A percentile compares a stretch with the other conserved stretches of the same genome.
Evolutionary conservation across 1,140 invertebrate species (phyloP).

Genomic region (Heterodera carotae): DNA sequence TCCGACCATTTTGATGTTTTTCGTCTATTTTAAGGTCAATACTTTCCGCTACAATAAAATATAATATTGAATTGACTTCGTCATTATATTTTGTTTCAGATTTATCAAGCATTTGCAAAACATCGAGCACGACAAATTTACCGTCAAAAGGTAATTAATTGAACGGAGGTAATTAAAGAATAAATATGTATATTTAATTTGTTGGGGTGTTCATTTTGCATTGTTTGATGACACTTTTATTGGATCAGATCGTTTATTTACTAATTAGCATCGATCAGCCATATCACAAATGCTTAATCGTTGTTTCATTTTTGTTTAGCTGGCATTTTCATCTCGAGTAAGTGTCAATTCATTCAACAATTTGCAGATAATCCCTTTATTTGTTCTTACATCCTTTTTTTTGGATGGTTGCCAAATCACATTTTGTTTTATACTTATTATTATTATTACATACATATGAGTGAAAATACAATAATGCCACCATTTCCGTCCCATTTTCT

Average conservation of each 20-base stretch:
- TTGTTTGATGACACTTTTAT: no score
- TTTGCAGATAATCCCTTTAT: background rate
- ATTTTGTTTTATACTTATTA: no score
- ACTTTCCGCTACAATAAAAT: background rate
- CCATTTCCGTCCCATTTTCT: no score
- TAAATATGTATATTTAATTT: no score
- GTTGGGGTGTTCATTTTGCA: no score
- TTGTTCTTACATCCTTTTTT: background rate
- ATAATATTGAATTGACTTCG: background rate
- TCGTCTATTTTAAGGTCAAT: constrained; percentile 66
- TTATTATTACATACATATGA: no score
- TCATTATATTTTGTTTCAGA: constrained; percentile 28
- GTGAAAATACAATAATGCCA: no score
- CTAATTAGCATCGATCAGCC: background rate
- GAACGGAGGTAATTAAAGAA: background rate
- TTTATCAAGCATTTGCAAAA: constrained; percentile 62
- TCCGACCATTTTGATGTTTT: constrained; percentile 64
- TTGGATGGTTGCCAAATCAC: background rate
- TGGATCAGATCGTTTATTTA: background rate
- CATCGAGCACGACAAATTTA: constrained; percentile 65
- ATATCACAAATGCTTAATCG: constrained; percentile 1
- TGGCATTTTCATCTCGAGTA: constrained; percentile 62
- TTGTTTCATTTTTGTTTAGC: constrained; percentile 52
- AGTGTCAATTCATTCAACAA: constrained; percentile 35
- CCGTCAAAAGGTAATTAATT: constrained; percentile 59